phyloP scores from a whole-genome alignment of 2,888 invertebrate genomes.

The Ophion slaviceki region DNA sequence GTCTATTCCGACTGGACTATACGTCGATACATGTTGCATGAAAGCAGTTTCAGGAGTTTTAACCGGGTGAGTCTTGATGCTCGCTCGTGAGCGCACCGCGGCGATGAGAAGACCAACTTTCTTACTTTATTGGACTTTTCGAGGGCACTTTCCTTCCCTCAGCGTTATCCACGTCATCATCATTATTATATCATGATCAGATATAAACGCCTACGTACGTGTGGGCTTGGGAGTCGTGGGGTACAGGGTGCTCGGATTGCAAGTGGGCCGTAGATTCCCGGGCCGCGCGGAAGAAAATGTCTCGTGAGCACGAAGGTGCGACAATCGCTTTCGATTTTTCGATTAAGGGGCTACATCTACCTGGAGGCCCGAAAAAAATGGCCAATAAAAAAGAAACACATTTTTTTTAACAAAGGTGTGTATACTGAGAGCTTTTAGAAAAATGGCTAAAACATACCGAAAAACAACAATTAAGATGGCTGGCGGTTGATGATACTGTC shows the following conservation, averaged over 20 bases:
- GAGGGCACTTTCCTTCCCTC: constrained; percentile 34
- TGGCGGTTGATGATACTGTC: too few species aligned
- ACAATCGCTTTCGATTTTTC: too few species aligned
- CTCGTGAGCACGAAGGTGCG: too few species aligned
- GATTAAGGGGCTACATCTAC: too few species aligned
- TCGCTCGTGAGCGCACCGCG: neutral
- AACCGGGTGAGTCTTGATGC: constrained; percentile 37
- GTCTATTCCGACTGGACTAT: too few species aligned
- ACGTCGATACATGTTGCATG: neutral
- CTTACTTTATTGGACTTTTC: constrained; percentile 43
- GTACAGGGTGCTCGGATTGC: neutral
- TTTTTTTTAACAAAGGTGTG: too few species aligned
- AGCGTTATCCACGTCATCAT: constrained; percentile 13
- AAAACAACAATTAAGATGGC: too few species aligned
- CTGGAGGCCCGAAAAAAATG: too few species aligned
- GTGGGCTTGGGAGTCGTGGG: neutral
- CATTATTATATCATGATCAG: constrained; percentile 11
- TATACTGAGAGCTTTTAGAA: too few species aligned
- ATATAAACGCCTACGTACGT: neutral
- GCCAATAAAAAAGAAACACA: too few species aligned
- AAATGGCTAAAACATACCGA: too few species aligned
- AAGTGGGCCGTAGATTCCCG: neutral
- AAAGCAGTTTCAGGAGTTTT: neutral
- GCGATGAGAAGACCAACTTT: constrained; percentile 41
- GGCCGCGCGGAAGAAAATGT: too few species aligned